A percentile compares a stretch with the other conserved stretches of the same genome.
Evolutionary conservation across 2,888 invertebrate species (phyloP).

Genomic region (Pristionchus maxplancki): DNA sequence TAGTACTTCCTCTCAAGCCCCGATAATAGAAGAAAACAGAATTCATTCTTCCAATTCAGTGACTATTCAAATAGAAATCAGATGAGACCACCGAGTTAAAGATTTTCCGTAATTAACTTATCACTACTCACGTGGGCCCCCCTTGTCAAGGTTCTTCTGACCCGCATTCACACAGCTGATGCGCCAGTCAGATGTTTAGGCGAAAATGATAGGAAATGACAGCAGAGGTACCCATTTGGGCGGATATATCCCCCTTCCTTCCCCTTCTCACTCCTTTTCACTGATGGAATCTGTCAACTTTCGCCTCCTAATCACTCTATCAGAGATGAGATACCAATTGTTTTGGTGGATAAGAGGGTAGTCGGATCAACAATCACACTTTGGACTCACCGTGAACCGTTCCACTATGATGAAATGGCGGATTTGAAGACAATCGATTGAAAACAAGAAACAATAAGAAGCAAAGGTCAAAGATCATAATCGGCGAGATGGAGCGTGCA

Average conservation of each 20-base stretch:
- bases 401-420: slow-evolving; percentile 12
- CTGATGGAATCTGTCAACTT: slow-evolving; percentile 39
- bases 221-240: slow-evolving; percentile 1
- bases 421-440: neutral
- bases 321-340: slow-evolving; percentile 8
- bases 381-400: neutral
- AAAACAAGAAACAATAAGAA: neutral
- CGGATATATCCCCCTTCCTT: neutral
- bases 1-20: neutral
- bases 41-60: neutral
- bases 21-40: neutral
- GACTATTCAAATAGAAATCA: neutral
- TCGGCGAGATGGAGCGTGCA: neutral
- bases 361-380: neutral
- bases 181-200: slow-evolving; percentile 17
- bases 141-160: slow-evolving; percentile 13
- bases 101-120: neutral
- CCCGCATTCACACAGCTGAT: slow-evolving; percentile 33
- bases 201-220: neutral
- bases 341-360: slow-evolving; percentile 2
- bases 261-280: neutral
- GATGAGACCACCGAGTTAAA: neutral
- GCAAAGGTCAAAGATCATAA: slow-evolving; percentile 8
- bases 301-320: slow-evolving; percentile 1
- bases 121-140: neutral